Evolutionary conservation across 2,888 invertebrate species (phyloP).

Genomic region (Zaprionus lineosus): DNA sequence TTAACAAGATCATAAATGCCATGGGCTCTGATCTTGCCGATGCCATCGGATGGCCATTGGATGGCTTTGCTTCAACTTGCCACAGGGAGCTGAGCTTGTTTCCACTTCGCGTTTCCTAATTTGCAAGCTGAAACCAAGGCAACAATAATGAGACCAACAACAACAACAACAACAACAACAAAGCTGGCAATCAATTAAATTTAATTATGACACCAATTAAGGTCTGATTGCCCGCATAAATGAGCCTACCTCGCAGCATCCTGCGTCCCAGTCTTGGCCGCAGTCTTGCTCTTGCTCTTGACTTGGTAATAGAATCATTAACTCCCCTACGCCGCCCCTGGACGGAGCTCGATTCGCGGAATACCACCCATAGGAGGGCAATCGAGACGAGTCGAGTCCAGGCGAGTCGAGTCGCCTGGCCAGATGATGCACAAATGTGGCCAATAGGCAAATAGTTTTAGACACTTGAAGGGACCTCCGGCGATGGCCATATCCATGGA

Average conservation of each 20-base stretch:
- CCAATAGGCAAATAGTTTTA: constrained; percentile 62
- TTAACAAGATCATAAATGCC: constrained; percentile 76
- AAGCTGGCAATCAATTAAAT: constrained; percentile 71
- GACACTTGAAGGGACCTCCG: constrained; percentile 51
- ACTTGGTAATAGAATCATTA: constrained; percentile 73
- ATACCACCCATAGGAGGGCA: constrained; percentile 55
- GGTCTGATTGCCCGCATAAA: constrained; percentile 67
- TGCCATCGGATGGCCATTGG: constrained; percentile 15
- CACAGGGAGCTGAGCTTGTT: constrained; percentile 6
- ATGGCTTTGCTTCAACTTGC: not conserved
- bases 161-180: constrained; percentile 23
- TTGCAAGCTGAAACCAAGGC: constrained; percentile 52
- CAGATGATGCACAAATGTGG: constrained; percentile 20
- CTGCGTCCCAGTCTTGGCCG: not conserved
- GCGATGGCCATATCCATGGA: not conserved
- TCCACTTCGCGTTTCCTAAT: constrained; percentile 59
- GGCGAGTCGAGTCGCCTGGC: too few relatives aligned
- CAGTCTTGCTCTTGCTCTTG: constrained; percentile 8
- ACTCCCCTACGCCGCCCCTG: constrained; percentile 20
- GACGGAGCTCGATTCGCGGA: constrained; percentile 50
- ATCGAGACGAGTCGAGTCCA: constrained; percentile 2
- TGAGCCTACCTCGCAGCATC: constrained; percentile 22
- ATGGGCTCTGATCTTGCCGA: constrained; percentile 67
- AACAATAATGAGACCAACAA: constrained; percentile 3
- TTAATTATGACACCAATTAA: constrained; percentile 77